A percentile compares a stretch with the other conserved stretches of the same genome.
phyloP scores from a whole-genome alignment of 2,888 invertebrate species.

The Pyrgus malvae region DNA sequence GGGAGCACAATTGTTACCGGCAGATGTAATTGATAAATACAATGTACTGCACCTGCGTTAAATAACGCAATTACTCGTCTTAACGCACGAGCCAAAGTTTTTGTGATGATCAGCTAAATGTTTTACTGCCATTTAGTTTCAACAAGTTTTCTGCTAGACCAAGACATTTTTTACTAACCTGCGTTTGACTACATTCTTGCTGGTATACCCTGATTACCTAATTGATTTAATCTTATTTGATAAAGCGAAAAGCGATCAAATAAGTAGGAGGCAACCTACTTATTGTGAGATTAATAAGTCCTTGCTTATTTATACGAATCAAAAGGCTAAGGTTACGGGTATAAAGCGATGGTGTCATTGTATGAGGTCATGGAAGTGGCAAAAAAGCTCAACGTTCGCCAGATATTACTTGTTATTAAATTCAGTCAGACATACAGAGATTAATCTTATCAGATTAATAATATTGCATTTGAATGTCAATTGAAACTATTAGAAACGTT shows the following conservation, averaged over 20 bases:
- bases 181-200: too few relatives aligned
- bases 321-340: not conserved
- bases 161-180: too few relatives aligned
- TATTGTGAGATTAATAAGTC: not conserved
- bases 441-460: too few relatives aligned
- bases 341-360: not conserved
- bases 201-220: too few relatives aligned
- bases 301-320: not conserved
- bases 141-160: not conserved
- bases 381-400: not conserved
- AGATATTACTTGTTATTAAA: too few relatives aligned
- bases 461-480: too few relatives aligned
- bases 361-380: not conserved
- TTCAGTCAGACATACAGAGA: too few relatives aligned
- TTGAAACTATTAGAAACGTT: too few relatives aligned
- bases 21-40: slow-evolving; percentile 19
- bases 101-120: not conserved
- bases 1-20: slow-evolving; percentile 1
- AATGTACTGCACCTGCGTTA: not conserved
- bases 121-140: not conserved
- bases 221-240: too few relatives aligned
- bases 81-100: slow-evolving; percentile 6
- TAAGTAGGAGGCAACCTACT: too few relatives aligned
- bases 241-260: too few relatives aligned
- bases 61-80: not conserved